Conservation (phyloP, 2,113 vertebrate genomes). For the Solea senegalensis region DNA sequence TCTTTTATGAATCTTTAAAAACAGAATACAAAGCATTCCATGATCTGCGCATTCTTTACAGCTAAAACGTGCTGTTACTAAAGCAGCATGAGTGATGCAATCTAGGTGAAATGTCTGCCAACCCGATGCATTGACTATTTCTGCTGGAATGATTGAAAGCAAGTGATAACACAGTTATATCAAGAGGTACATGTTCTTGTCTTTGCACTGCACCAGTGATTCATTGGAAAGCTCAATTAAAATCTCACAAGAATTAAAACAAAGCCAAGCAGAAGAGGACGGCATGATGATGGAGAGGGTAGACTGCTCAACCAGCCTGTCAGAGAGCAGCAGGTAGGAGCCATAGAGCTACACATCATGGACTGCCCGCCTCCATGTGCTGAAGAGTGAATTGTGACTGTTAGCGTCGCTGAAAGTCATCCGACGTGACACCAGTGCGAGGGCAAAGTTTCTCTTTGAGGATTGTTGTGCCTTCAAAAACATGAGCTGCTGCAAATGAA, state of each 20-base stretch:
- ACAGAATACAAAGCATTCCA: too few relatives aligned
- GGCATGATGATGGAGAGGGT: not conserved
- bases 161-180: conserved; percentile 13
- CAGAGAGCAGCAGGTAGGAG: conserved; percentile 13
- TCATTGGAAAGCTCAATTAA: conserved; percentile 34
- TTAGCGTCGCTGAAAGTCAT: not conserved
- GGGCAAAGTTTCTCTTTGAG: not conserved
- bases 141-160: conserved; percentile 34
- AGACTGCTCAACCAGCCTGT: conserved; percentile 4
- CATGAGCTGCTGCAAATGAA: conserved; percentile 8
- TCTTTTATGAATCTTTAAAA: too few relatives aligned
- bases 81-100: conserved; percentile 45
- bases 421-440: not conserved
- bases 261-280: conserved; percentile 15
- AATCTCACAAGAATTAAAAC: conserved; percentile 24
- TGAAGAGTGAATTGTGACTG: conserved; percentile 7
- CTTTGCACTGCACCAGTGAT: conserved; percentile 35
- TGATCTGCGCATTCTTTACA: not conserved
- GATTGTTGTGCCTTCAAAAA: not conserved
- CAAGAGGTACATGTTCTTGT: conserved; percentile 12
- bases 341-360: not conserved
- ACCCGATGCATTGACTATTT: conserved; percentile 14
- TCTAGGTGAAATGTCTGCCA: conserved; percentile 39
- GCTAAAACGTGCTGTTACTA: conserved; percentile 4
- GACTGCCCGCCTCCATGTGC: conserved; percentile 10